Percentiles rank a stretch among this genome's conserved stretches.
These are phyloP conservation scores for Nannoperca australis DNA, from an alignment of 2,797 vertebrate genomes.

Conservation along the genomic window DNA sequence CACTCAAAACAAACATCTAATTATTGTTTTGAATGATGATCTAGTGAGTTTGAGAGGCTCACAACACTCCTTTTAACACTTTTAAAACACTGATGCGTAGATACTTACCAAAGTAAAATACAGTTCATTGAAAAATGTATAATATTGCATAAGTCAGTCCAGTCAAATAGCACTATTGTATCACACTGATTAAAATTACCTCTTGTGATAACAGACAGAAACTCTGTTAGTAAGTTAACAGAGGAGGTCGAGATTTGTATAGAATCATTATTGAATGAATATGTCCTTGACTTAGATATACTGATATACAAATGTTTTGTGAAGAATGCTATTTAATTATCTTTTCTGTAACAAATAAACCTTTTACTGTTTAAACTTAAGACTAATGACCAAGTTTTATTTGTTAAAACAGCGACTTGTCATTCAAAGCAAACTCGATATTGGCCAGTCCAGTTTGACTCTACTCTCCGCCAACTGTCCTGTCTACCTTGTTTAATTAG, in stretches of 20 bases:
- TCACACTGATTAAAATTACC: neutral
- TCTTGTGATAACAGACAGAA: too few species aligned
- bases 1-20: slow-evolving; percentile 7
- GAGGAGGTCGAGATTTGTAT: slow-evolving; percentile 2
- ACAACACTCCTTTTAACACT: too few species aligned
- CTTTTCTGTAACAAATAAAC: neutral
- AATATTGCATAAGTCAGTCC: too few species aligned
- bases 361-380: slow-evolving; percentile 1
- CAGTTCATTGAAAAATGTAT: neutral
- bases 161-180: neutral
- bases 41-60: neutral
- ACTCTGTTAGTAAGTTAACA: neutral
- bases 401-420: slow-evolving; percentile 6
- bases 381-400: too few species aligned
- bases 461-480: neutral
- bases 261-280: neutral
- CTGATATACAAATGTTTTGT: neutral
- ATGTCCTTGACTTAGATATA: neutral
- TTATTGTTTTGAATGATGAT: neutral
- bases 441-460: neutral
- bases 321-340: neutral
- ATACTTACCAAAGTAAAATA: neutral
- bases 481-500: neutral
- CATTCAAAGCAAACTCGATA: neutral
- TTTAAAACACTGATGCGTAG: neutral